Base-by-base conservation (phyloP, 2,113 vertebrate species). In the Ophthalmolycus amberensis region DNA sequence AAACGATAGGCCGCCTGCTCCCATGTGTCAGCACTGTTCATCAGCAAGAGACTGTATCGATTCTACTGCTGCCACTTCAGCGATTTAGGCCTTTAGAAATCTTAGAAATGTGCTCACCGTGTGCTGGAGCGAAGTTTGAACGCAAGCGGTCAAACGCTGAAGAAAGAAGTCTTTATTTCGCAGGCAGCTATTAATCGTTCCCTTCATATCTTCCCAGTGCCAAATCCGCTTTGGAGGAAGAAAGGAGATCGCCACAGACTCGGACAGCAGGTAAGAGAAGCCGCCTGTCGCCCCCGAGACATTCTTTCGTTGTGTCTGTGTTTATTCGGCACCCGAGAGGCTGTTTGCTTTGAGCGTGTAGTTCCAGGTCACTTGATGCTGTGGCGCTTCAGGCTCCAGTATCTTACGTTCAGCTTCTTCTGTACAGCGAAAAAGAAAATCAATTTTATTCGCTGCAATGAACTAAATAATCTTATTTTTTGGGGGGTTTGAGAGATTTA, bases 151-250 rank as follows among this genome's bases (percentile, higher is more conserved):
- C 20, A 12, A 65, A 40, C 62, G 12, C 20, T n/a, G 22, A 22
- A 40, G 62, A 20, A 12, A 65, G 60, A 60, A 60, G 34, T 44
- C 8, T 74, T 38, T 83, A 9, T 74, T 32, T 83, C 29, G 22
- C 38, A 12, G 37, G 46, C 54, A 46, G 54, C 20, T 59, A 7
- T 86, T 67, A 37, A 37, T 75, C 48, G 67, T 88, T 88, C 68
- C 62, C 16, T 22, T 80, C 71, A 11, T 86, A 58, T 90, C 69
- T 82, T 69, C 93, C 6, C 95, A 99, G 98, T 99, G 98, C 94
- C 98, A 99, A 93, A 99, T 99, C 88, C 96, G 98, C 58, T 99
- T 99, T 88, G 98, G 98, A 93, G 98, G 98, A 90, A 96, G 98
- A 89, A 99, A 99, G 89, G 98, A 99, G 95, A 99, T 99, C 44